Base-by-base conservation (phyloP, 2,113 vertebrate genomes). In the Pagrus major region DNA sequence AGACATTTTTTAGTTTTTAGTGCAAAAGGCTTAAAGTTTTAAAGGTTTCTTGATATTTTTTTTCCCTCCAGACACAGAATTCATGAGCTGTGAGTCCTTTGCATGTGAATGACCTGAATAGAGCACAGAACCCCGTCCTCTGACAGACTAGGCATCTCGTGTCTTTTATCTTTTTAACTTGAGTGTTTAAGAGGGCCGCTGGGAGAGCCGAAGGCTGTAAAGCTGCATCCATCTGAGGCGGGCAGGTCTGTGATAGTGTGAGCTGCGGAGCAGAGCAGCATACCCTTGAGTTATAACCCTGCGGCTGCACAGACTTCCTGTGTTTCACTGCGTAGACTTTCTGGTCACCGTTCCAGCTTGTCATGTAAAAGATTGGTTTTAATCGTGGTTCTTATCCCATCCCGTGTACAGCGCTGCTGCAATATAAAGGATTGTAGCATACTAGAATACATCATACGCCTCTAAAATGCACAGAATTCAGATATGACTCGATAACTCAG, bases 251-350 rank as follows among this genome's bases (percentile, higher is more conserved):
- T 71, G 87, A 89, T 92, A 81, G 88, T 51, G 51, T 85, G 74
- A 86, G 88, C 86, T 59, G 86, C 81, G 60, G 76, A 78, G 76
- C 80, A 44, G 80, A 74, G 70, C 76, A n/a, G 84, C 82, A 81
- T 84, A 85, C 86, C 85, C 91, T 88, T 92, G 92, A 93, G 82
- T 93, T 93, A 92, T 90, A 91, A 90, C 92, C 87, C 84, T 69
- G 56, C 71, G 86, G 86, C 90, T 85, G 71, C 78, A 42, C 78
- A 84, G 64, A 88, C 86, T 92, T 93, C 89, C 92, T 91, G 86
- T 81, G 37, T 88, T 92, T 89, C 81, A 37, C 82, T 71, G 59
- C 58, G 1, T 11, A 77, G 51, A 41, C 65, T 80, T 83, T 61
- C 76, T 70, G 71, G 73, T 76, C 75, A 76, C 74, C 39, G 25